Base-by-base conservation (phyloP, 2,797 vertebrate genomes). In the Meda fulgida region DNA sequence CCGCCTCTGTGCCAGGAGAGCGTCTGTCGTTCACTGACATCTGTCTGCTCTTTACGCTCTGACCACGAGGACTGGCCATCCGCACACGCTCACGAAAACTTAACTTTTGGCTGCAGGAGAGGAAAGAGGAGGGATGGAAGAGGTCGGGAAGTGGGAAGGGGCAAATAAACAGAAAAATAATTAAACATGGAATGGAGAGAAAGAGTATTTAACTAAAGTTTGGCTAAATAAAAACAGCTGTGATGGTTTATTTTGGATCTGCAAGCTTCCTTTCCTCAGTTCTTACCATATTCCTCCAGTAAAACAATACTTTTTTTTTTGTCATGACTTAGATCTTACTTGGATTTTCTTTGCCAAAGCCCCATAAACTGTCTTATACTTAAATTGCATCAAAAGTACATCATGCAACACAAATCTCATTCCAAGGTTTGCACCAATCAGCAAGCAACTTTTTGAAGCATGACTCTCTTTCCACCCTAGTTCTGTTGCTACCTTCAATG, bases 1-100 rank as follows among this genome's bases (percentile, higher is more conserved):
- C 95, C 19, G 94, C 90, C 83, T 99, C 97, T 0, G 97, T 92
- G 89, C 96, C 94, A 0, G 97, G 97, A 10, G 98, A 99, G 14
- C 97, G 95, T 38, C 97, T 95, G 88, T 99, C 98, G 8, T 95
- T 97, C 19, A 97, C 90, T 0, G 93, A 94, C 21, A 96, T 92
- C 89, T 98, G 97, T 87, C 97, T 94, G 94, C 94, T 97, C 92
- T 99, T 98, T 89, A 98, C 96, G 84, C 97, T 98, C 91, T 99
- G 98, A 88, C 98, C 97, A 31, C 98, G 95, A 1, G 98, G 98
- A 88, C 98, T 99, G 84, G 98, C 97, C 97, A 99, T 96, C 86
- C 97, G 96, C 71, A 99, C 97, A 0, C 98, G 95, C 84, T 99
- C 98, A 90, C 97, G 98, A 84, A 99, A 99, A 92, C 97, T 99